Base-by-base conservation (phyloP, 2,113 vertebrate species). In the Pelecanoides urinatrix region DNA sequence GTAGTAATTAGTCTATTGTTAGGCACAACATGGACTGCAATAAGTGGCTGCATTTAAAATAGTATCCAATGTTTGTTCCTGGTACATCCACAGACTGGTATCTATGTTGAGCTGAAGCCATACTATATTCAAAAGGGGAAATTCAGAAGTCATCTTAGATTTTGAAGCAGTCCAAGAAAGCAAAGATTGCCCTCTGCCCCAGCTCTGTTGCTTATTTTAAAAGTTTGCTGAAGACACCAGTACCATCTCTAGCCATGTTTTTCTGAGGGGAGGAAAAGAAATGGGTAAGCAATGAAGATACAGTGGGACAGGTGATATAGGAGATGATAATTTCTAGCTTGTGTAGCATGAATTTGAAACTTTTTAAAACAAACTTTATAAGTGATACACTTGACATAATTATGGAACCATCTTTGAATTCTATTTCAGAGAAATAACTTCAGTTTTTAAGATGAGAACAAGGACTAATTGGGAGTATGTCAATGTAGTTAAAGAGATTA, bases 21-120 rank as follows among this genome's bases (percentile, higher is more conserved):
- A 0, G 0, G 8, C 40, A 32, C 25, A 68, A 2, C 3, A 7
- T 2, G 34, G n/a, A 14, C 21, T 76, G 30, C 34, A 52, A 3
- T 10, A 25, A 79, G 45, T 55, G 25, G 25, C 30, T 4, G 1
- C 6, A 11, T 88, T 91, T 90, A 42, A 73, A 66, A 19, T 26
- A 53, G 11, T 13, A 58, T 49, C 40, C 0, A 0, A 3, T 79
- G 19, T 45, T 82, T 73, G 3, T 70, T 88, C n/a, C 20, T 58
- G 13, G 5, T 90, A 32, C 23, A 25, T 66, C 53, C 45, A 30
- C 16, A 30, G 34, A 25, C 22, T 67, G 14, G 1, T 62, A 18
- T 70, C 22, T 70, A 0, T 1, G 0, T 40, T 88, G 38, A 53
- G 9, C 12, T 82, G 53, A 68, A 80, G 26, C 23, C 23, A 20